phyloP scores from a whole-genome alignment of 2,888 invertebrate genomes.

The Tuberolachnus salignus region DNA sequence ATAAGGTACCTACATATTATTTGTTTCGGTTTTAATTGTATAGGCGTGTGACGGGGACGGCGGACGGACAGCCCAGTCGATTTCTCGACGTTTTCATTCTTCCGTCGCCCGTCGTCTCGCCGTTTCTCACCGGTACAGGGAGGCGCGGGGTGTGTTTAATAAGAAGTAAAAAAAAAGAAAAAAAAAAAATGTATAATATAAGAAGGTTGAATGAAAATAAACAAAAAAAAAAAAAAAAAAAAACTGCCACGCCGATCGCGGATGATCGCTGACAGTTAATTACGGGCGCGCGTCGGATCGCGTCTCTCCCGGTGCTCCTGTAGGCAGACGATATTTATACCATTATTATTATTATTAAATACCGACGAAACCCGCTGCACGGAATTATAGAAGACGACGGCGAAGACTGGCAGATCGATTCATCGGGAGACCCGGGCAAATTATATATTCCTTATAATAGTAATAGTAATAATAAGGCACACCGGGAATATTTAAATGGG shows the following conservation, averaged over 20 bases:
- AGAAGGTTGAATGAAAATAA: conserved; percentile 26
- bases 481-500: background rate
- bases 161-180: too few species aligned
- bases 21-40: background rate
- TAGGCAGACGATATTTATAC: conserved; percentile 13
- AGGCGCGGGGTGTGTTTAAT: too few species aligned
- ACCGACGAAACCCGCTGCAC: background rate
- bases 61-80: too few species aligned
- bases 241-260: conserved; percentile 20
- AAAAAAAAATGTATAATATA: too few species aligned
- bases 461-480: conserved; percentile 41
- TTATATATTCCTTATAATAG: too few species aligned
- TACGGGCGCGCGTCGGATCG: conserved; percentile 35
- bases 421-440: conserved; percentile 16
- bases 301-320: conserved; percentile 47
- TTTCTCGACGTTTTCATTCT: too few species aligned
- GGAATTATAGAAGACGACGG: background rate
- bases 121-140: too few species aligned
- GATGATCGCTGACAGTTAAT: conserved; percentile 55
- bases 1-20: too few species aligned
- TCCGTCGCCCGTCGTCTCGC: too few species aligned
- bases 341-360: conserved; percentile 43
- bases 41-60: too few species aligned
- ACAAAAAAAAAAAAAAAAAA: conserved; percentile 14
- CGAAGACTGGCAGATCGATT: conserved; percentile 35